Conservation (phyloP, 2,888 invertebrate species). For the Xestoiulus laeticollis region DNA sequence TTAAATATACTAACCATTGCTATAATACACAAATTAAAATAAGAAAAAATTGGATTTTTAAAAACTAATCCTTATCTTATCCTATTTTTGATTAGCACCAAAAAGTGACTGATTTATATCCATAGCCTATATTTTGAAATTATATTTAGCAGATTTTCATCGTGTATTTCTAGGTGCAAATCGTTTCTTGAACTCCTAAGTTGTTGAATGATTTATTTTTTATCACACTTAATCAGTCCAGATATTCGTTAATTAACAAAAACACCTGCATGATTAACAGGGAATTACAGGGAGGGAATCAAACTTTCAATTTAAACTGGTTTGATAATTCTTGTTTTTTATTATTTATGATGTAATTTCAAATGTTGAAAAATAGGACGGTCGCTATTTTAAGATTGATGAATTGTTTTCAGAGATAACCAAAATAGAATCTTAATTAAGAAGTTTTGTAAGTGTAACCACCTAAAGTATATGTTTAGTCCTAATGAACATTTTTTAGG, state of each 20-base stretch:
- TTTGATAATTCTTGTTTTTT: background rate
- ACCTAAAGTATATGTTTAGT: background rate
- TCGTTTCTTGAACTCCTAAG: background rate
- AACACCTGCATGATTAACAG: background rate
- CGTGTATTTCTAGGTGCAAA: background rate
- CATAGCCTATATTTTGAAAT: background rate
- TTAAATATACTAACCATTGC: too few relatives aligned
- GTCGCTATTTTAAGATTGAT: background rate
- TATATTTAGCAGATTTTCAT: background rate
- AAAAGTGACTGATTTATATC: background rate
- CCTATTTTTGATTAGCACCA: background rate
- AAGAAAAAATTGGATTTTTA: background rate
- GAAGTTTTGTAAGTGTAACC: background rate
- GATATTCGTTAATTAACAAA: background rate
- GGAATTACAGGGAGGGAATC: background rate
- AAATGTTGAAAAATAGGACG: background rate
- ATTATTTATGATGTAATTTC: background rate
- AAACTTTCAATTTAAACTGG: background rate
- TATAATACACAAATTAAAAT: background rate
- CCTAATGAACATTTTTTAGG: background rate
- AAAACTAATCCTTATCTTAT: background rate
- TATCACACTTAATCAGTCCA: conserved; percentile 13
- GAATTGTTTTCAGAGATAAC: background rate
- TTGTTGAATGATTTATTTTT: conserved; percentile 3
- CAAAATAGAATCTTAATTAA: background rate